phyloP scores from a whole-genome alignment of 2,113 vertebrate species.

The Felis chaus region DNA sequence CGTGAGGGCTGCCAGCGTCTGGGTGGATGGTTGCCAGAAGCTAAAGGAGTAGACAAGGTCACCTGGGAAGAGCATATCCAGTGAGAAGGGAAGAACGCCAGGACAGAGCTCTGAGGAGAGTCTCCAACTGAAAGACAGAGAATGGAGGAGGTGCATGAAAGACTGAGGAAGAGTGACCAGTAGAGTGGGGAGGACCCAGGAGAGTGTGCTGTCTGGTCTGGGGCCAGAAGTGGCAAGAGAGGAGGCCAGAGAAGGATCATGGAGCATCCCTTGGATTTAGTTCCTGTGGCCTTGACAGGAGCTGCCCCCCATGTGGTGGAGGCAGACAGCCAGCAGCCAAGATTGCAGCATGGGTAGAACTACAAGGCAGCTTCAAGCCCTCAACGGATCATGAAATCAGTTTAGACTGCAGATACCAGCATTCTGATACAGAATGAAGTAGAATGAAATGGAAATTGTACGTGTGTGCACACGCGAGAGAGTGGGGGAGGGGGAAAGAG shows the following conservation, averaged over 20 bases:
- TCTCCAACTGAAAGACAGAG: background rate
- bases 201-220: background rate
- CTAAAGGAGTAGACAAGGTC: background rate
- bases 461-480: no score
- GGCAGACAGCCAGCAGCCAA: background rate
- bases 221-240: background rate
- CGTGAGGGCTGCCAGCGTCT: background rate
- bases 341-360: background rate
- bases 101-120: background rate
- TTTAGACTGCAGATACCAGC: background rate
- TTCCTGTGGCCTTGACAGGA: background rate
- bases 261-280: background rate
- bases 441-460: background rate
- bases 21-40: background rate
- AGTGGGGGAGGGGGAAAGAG: rapidly evolving
- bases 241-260: background rate
- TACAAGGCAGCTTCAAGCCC: background rate
- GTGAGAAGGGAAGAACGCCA: background rate
- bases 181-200: background rate
- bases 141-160: background rate
- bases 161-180: background rate
- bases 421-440: background rate
- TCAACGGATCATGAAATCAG: background rate
- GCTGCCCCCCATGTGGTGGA: background rate
- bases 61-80: background rate